Conservation (phyloP, 2,888 invertebrate species). For the Neria commutata region DNA sequence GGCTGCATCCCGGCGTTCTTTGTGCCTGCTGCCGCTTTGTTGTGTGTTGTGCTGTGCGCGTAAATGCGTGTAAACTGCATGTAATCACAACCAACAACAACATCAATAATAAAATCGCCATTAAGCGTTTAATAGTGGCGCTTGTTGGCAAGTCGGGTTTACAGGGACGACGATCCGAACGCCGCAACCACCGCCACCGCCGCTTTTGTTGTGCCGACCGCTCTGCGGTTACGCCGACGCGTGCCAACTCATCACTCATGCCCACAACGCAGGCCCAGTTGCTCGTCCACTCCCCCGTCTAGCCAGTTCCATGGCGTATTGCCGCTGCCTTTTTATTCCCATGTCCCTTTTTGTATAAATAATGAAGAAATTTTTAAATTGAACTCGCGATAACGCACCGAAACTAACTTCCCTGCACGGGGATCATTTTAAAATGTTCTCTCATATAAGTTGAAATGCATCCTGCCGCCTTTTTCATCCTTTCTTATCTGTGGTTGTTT, state of each 20-base stretch:
- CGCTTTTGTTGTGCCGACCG: constrained; percentile 1
- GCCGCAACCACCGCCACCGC: constrained; percentile 6
- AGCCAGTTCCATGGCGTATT: too few species aligned
- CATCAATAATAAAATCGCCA: constrained; percentile 49
- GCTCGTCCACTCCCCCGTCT: too few species aligned
- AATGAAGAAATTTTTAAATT: constrained; percentile 52
- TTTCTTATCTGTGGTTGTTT: neutral
- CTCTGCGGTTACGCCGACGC: constrained; percentile 43
- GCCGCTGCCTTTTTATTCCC: constrained; percentile 19
- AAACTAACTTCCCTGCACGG: neutral
- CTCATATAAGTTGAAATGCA: too few species aligned
- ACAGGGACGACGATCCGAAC: neutral
- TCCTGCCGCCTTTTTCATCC: too few species aligned
- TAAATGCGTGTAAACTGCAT: constrained; percentile 46
- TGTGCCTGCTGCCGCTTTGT: too few species aligned
- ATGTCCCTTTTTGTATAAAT: constrained; percentile 40
- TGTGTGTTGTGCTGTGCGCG: neutral
- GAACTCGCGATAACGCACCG: constrained; percentile 17
- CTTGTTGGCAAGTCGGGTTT: constrained; percentile 47
- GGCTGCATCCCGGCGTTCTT: neutral
- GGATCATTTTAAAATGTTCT: neutral
- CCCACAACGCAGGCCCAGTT: neutral
- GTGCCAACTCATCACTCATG: constrained; percentile 50
- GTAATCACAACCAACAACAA: constrained; percentile 44
- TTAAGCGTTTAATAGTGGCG: constrained; percentile 54